Evolutionary conservation across 2,888 invertebrate genomes (phyloP).

Genomic region (Sphinx pinastri): DNA sequence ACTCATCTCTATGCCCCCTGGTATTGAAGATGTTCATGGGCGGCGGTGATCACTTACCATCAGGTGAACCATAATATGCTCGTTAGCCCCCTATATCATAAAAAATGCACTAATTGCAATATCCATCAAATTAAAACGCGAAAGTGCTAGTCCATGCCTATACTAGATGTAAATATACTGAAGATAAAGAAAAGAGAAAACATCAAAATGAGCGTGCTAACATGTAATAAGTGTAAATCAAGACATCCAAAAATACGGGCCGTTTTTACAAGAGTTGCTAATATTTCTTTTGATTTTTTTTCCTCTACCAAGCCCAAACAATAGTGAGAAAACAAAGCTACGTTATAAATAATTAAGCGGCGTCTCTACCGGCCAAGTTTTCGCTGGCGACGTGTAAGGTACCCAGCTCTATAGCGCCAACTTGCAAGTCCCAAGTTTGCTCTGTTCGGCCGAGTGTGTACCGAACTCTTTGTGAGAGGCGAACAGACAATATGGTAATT

Average conservation of each 20-base stretch:
- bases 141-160: too few relatives aligned
- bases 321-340: conserved; percentile 12
- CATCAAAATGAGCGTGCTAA: too few relatives aligned
- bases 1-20: too few relatives aligned
- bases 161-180: too few relatives aligned
- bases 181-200: too few relatives aligned
- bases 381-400: conserved; percentile 11
- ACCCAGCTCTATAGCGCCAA: conserved; percentile 14
- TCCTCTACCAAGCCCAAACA: not conserved
- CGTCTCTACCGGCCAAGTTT: conserved; percentile 12
- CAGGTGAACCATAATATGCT: too few relatives aligned
- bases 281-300: not conserved
- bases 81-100: too few relatives aligned
- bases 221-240: not conserved
- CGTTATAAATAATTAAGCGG: conserved; percentile 20
- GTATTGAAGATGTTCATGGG: too few relatives aligned
- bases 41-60: too few relatives aligned
- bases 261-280: not conserved
- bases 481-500: conserved; percentile 20
- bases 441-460: not conserved
- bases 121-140: too few relatives aligned
- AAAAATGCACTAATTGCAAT: too few relatives aligned
- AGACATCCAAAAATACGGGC: not conserved
- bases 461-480: conserved; percentile 14
- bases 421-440: conserved; percentile 10